These are phyloP conservation scores for Nebria brevicollis DNA, from an alignment of 2,888 invertebrate genomes.

Conservation along the genomic window DNA sequence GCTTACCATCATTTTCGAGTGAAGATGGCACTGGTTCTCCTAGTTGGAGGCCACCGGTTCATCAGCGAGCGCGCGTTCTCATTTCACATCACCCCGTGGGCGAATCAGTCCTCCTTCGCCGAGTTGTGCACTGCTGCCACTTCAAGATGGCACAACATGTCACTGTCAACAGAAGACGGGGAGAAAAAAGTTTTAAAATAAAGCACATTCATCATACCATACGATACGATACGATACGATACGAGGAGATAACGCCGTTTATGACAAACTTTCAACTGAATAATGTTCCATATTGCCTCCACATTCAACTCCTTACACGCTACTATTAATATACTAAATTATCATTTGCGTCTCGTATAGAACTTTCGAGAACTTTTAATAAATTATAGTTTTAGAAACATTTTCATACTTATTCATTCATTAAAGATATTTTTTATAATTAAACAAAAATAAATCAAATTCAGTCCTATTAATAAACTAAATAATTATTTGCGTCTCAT, in stretches of 20 bases:
- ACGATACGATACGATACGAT: neutral
- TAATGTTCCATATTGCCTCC: neutral
- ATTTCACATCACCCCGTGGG: neutral
- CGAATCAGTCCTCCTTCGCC: neutral
- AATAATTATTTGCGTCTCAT: too few species aligned
- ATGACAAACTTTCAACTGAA: neutral
- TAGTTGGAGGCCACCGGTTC: neutral
- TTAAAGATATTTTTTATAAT: too few species aligned
- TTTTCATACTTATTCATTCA: too few species aligned
- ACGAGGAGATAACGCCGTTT: neutral
- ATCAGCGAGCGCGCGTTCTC: neutral
- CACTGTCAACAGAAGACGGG: constrained; percentile 3
- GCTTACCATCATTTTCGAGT: constrained; percentile 38
- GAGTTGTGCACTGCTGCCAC: neutral
- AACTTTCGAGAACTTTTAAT: too few species aligned
- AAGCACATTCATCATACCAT: constrained; percentile 3
- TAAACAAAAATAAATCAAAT: too few species aligned
- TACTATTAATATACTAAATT: too few species aligned
- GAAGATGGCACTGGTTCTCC: constrained; percentile 1
- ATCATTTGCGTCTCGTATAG: too few species aligned
- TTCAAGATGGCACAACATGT: constrained; percentile 12
- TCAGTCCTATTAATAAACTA: too few species aligned
- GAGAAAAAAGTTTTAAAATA: constrained; percentile 9
- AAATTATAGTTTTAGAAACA: too few species aligned
- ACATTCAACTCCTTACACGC: neutral